Evolutionary conservation across 2,888 invertebrate species (phyloP), one percentile per base, ranked within the genome.

Genomic region (Rhaphigaster nebulosa): DNA sequence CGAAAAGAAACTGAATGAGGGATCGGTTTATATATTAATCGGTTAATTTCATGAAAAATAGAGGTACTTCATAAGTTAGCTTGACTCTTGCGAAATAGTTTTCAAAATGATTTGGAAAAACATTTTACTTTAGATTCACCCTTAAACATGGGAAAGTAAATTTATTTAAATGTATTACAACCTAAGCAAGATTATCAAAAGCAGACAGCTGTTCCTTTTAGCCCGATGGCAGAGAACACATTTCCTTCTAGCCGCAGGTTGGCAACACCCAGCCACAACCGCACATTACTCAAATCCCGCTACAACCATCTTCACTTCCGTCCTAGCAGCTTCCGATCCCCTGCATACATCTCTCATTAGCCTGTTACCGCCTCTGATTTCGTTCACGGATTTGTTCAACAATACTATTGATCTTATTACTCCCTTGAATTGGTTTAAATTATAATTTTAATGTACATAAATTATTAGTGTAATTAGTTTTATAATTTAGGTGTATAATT

Each of bases 201-300:
- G 65, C 65, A 65, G 29, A 34, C 65, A 65, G 65, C 65, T 34
- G 65, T 34, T 29, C 29, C 65, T 34, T 34, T 34, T 29, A 15
- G 15, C 65, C 60, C 60, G n/a, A n/a, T 10, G 60, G n/a, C 10
- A 65, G 65, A 34, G 65, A 29, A 65, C 18, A 65, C 29, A 60
- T 60, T 60, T 60, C n/a, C 60, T 10, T 0, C n/a, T 1, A 13
- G 29, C 65, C 65, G 65, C 65, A 34, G 65, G 65, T 65, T 65
- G 65, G 65, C 65, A 65, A 34, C 29, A 15, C 29, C 29, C 29
- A 15, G 65, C 29, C 29, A 15, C 65, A 65, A 65, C 65, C 65
- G 65, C 65, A 65, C 65, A 34, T 65, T 65, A 65, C 65, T 65
- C 29, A 65, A 65, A 65, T 34, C 65, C 65, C 65, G 65, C 65